These are phyloP conservation scores for Isotomurus palustris DNA, from an alignment of 2,888 invertebrate species.

Conservation along the genomic window DNA sequence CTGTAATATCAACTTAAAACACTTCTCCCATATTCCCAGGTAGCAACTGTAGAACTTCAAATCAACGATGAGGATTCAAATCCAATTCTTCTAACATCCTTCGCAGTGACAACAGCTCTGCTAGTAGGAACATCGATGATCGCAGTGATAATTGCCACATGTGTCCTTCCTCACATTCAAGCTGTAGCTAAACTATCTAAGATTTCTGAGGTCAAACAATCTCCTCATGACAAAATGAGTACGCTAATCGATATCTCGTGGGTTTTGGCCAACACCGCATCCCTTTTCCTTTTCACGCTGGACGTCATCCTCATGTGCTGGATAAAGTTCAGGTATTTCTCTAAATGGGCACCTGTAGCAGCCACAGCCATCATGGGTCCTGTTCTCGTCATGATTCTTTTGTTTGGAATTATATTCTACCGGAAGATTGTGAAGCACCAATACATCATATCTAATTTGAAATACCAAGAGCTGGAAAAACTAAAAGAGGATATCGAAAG, in stretches of 20 bases:
- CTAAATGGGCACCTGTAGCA: conserved; percentile 22
- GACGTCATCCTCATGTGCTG: conserved; percentile 42
- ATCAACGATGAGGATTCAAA: conserved; percentile 40
- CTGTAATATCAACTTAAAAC: not conserved
- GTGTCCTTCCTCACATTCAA: conserved; percentile 34
- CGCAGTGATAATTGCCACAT: conserved; percentile 33
- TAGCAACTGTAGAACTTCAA: conserved; percentile 43
- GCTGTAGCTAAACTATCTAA: conserved; percentile 38
- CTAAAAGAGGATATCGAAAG: not conserved
- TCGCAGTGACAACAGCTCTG: conserved; percentile 36
- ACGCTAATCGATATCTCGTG: conserved; percentile 38
- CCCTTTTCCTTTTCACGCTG: conserved; percentile 42
- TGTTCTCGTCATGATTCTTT: conserved; percentile 37
- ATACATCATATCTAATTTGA: conserved; percentile 7
- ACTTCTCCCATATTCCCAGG: too few relatives aligned
- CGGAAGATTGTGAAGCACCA: conserved; percentile 11
- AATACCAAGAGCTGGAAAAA: conserved; percentile 3
- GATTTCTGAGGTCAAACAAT: conserved; percentile 25
- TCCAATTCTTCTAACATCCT: conserved; percentile 29
- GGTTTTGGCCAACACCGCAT: conserved; percentile 40
- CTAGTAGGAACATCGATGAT: conserved; percentile 41
- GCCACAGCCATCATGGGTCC: conserved; percentile 39
- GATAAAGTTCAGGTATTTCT: conserved; percentile 40
- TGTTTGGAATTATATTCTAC: conserved; percentile 41
- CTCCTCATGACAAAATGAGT: conserved; percentile 41